A percentile compares a stretch with the other conserved stretches of the same genome.
Conservation (phyloP, 2,888 invertebrate genomes). For the Drosophila villosipedis region DNA sequence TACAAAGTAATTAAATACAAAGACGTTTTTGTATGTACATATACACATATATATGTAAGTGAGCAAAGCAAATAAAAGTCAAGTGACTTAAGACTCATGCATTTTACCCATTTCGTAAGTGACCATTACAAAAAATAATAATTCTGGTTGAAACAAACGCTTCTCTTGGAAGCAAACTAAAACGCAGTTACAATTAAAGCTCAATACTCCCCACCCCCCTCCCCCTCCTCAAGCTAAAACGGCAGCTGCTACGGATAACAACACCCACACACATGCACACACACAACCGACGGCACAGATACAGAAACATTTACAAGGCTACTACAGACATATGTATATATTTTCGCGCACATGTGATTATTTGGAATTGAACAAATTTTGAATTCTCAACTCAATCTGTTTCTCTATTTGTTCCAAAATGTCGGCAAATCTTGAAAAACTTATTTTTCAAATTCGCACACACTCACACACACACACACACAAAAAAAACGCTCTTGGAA, state of each 20-base stretch:
- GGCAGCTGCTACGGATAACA: slow-evolving; percentile 53
- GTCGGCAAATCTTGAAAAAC: slow-evolving; percentile 17
- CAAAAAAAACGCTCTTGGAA: slow-evolving; percentile 38
- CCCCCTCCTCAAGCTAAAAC: slow-evolving; percentile 11
- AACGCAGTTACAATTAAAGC: slow-evolving; percentile 57
- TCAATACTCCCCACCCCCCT: slow-evolving; percentile 19
- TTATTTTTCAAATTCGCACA: slow-evolving; percentile 43
- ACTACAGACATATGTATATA: slow-evolving; percentile 20
- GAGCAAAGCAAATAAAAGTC: slow-evolving; percentile 30
- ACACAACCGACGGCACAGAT: slow-evolving; percentile 19
- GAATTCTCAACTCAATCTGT: slow-evolving; percentile 16
- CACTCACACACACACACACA: slow-evolving; percentile 11
- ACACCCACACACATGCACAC: slow-evolving; percentile 34
- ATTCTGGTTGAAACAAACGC: slow-evolving; percentile 3
- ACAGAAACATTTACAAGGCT: slow-evolving; percentile 37
- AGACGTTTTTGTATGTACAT: slow-evolving; percentile 14
- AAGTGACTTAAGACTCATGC: slow-evolving; percentile 25
- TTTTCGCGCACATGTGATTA: slow-evolving; percentile 54
- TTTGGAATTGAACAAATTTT: slow-evolving; percentile 22
- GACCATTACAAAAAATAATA: slow-evolving; percentile 17
- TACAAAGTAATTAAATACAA: slow-evolving; percentile 39
- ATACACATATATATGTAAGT: neutral
- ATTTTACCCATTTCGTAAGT: slow-evolving; percentile 4
- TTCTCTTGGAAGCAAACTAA: slow-evolving; percentile 39
- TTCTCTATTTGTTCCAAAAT: neutral